Conservation (phyloP, 64 coral and sea anemone genomes). For the Montipora foliosa region DNA sequence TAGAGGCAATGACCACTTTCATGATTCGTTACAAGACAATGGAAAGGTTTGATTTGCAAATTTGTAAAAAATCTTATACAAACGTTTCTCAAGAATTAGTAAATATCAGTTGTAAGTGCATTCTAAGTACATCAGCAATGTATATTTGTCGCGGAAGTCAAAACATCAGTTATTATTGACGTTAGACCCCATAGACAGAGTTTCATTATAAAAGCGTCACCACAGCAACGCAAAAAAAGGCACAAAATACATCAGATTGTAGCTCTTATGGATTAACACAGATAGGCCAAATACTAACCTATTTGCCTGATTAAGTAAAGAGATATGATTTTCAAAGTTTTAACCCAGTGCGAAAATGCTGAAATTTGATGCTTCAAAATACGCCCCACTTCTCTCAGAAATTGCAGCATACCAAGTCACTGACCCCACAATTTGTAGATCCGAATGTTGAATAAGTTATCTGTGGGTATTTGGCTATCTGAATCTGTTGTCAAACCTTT, state of each 20-base stretch:
- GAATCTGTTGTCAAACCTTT: no score
- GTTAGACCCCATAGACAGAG: slow-evolving; percentile 8
- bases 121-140: slow-evolving; percentile 1
- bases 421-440: slow-evolving; percentile 4
- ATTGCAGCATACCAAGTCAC: background rate
- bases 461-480: background rate
- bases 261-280: slow-evolving; percentile 8
- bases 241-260: slow-evolving; percentile 6
- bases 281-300: background rate
- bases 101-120: background rate
- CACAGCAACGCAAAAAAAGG: background rate
- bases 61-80: slow-evolving; percentile 3
- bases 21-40: background rate
- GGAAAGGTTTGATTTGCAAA: background rate
- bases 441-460: background rate
- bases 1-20: background rate
- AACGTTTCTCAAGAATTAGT: background rate
- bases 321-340: slow-evolving; percentile 7
- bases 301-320: background rate
- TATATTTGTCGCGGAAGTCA: background rate
- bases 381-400: background rate
- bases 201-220: background rate
- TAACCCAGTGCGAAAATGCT: background rate
- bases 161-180: background rate
- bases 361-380: slow-evolving; percentile 5